Conservation (phyloP, 2,797 vertebrate species). For the Coranthus polyacanthus region DNA sequence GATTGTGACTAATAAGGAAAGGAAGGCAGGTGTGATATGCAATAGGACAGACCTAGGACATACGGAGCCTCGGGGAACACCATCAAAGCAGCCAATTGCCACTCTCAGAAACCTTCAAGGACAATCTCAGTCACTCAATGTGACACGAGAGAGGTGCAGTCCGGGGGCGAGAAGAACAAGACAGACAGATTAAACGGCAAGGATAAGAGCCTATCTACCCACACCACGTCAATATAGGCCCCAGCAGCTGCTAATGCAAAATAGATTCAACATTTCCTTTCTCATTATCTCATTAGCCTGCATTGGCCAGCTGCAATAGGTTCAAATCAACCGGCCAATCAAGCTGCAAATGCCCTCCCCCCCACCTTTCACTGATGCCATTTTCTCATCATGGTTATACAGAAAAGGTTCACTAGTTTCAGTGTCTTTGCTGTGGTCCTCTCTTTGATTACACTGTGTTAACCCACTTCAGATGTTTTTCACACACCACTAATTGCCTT, state of each 20-base stretch:
- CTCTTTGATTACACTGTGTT: slow-evolving; percentile 50
- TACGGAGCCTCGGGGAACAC: slow-evolving; percentile 60
- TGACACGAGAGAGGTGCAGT: slow-evolving; percentile 72
- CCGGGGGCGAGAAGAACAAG: slow-evolving; percentile 61
- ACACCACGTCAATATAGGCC: slow-evolving; percentile 49
- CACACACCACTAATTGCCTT: slow-evolving; percentile 50
- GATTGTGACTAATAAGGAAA: slow-evolving; percentile 52
- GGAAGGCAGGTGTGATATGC: slow-evolving; percentile 69
- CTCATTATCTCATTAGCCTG: slow-evolving; percentile 61
- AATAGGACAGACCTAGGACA: slow-evolving; percentile 62
- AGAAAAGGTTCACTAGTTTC: slow-evolving; percentile 40
- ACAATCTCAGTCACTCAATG: slow-evolving; percentile 77
- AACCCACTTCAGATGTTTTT: slow-evolving; percentile 49
- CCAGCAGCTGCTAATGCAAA: slow-evolving; percentile 62
- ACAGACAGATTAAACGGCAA: slow-evolving; percentile 66
- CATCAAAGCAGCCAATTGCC: slow-evolving; percentile 69
- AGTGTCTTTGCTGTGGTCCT: slow-evolving; percentile 28
- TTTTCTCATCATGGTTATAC: slow-evolving; percentile 47
- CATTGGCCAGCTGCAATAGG: slow-evolving; percentile 31
- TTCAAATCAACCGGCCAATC: slow-evolving; percentile 57
- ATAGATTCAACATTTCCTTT: slow-evolving; percentile 72
- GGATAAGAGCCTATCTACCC: slow-evolving; percentile 57
- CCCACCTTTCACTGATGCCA: slow-evolving; percentile 16
- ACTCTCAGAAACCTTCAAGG: slow-evolving; percentile 79
- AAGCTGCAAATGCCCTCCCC: slow-evolving; percentile 4